Percentiles rank a stretch among this genome's conserved stretches.
These are phyloP conservation scores for Ovibos moschatus DNA, from an alignment of 2,113 vertebrate species.

Conservation along the genomic window DNA sequence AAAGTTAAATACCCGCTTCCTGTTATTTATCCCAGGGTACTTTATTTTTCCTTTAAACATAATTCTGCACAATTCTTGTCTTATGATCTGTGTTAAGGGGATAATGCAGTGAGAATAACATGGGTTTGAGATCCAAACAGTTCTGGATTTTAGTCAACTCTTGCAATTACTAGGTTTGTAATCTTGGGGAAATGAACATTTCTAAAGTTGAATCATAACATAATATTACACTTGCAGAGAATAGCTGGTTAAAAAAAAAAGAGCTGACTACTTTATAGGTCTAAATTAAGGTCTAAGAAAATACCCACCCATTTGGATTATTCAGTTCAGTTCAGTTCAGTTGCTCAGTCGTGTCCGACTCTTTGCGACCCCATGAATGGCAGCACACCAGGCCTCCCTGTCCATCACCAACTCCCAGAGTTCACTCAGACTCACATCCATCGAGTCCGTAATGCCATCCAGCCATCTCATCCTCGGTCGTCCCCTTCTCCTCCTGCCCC, in stretches of 20 bases:
- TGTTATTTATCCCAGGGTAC: background rate
- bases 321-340: too few relatives aligned
- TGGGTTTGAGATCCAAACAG: background rate
- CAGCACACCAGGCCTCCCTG: too few relatives aligned
- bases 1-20: background rate
- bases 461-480: accelerated
- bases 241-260: background rate
- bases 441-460: too few relatives aligned
- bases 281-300: background rate
- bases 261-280: background rate
- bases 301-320: background rate
- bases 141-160: background rate
- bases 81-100: background rate
- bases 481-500: too few relatives aligned
- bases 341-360: too few relatives aligned
- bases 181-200: background rate
- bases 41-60: background rate
- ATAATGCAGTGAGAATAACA: background rate
- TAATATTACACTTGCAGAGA: background rate
- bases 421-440: too few relatives aligned
- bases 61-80: background rate
- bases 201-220: background rate
- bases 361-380: too few relatives aligned
- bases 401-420: too few relatives aligned
- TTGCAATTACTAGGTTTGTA: background rate